Conservation (phyloP, 2,113 vertebrate genomes). For the Noctilio leporinus region DNA sequence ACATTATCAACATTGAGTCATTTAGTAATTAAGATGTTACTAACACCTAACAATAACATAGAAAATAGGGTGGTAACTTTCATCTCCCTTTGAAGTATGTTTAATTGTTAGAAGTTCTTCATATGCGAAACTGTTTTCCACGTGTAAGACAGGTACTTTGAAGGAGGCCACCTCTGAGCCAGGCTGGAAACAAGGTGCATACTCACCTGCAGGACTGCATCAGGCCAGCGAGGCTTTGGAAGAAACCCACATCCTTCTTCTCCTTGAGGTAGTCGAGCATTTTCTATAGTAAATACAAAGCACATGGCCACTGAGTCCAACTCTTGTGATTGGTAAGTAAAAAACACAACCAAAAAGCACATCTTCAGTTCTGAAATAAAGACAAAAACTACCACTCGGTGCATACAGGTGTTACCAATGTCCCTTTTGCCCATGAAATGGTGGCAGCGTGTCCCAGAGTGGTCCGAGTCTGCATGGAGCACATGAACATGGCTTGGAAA, state of each 20-base stretch:
- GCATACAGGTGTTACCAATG: background rate
- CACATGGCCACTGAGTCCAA: background rate
- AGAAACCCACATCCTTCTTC: slow-evolving; percentile 97
- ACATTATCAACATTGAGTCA: background rate
- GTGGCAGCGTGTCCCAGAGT: background rate
- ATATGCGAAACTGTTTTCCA: background rate
- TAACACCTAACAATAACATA: background rate
- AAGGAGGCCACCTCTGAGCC: background rate
- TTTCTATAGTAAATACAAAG: slow-evolving; percentile 84
- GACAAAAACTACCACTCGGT: background rate
- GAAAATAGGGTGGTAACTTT: background rate
- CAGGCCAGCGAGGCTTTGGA: slow-evolving; percentile 94
- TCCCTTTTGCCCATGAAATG: background rate
- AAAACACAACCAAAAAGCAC: background rate
- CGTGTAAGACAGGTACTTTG: background rate
- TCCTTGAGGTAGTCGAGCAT: slow-evolving; percentile 98
- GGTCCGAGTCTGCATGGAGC: background rate
- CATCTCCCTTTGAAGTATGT: background rate
- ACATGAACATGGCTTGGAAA: too few relatives aligned
- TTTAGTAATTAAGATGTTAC: background rate
- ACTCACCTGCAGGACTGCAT: slow-evolving; percentile 97
- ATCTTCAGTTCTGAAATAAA: background rate
- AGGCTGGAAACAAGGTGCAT: background rate
- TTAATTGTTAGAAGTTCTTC: background rate
- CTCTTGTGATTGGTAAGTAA: background rate